Evolutionary conservation across 2,113 vertebrate genomes (phyloP).

Genomic region (Pelobates fuscus): DNA sequence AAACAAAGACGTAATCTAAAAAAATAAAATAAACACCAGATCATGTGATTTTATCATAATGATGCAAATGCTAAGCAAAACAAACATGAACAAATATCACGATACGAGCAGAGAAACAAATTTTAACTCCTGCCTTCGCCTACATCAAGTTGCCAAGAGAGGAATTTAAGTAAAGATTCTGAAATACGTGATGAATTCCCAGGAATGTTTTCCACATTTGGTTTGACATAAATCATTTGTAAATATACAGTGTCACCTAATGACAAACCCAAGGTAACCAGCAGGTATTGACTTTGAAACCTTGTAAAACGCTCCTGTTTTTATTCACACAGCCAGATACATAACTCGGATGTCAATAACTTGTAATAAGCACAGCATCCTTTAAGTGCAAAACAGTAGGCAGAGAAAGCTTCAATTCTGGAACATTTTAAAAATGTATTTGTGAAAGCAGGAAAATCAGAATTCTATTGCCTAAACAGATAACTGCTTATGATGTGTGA

Average conservation of each 20-base stretch:
- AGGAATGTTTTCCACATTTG: conserved; percentile 14
- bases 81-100: too few relatives aligned
- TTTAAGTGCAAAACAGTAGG: conserved; percentile 33
- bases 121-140: too few relatives aligned
- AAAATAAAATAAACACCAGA: too few relatives aligned
- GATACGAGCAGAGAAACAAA: too few relatives aligned
- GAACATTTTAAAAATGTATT: conserved; percentile 17
- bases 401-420: conserved; percentile 7
- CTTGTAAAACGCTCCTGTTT: conserved; percentile 11
- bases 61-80: too few relatives aligned
- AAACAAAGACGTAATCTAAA: too few relatives aligned
- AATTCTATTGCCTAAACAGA: conserved; percentile 23
- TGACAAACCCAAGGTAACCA: conserved; percentile 8
- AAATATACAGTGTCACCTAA: background rate
- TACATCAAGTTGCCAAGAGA: background rate
- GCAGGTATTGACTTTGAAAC: conserved; percentile 39
- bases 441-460: conserved; percentile 8
- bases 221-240: conserved; percentile 31
- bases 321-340: conserved; percentile 27
- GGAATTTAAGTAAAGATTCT: conserved; percentile 2
- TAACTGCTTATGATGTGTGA: conserved; percentile 31
- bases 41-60: too few relatives aligned
- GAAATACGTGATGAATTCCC: background rate
- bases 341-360: conserved; percentile 25
- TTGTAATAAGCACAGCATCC: conserved; percentile 33